Evolutionary conservation across 2,888 invertebrate species (phyloP).

Genomic region (Drosophila mayaguana): DNA sequence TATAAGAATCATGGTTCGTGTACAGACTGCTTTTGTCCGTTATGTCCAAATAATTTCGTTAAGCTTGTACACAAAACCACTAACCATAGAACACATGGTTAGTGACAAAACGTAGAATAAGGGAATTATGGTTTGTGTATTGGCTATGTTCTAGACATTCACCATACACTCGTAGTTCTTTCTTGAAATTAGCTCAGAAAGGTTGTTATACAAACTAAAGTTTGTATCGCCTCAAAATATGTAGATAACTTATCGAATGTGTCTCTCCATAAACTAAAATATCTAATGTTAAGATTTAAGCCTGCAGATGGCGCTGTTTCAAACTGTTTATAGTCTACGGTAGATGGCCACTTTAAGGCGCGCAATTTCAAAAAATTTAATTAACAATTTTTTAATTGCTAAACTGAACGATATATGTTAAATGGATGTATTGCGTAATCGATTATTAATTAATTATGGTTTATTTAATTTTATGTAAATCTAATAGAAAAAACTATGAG

Average conservation of each 20-base stretch:
- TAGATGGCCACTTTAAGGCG: not conserved
- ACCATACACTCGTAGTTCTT: no score
- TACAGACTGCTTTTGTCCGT: not conserved
- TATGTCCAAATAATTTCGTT: not conserved
- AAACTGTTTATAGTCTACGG: no score
- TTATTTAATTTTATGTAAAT: constrained; percentile 38
- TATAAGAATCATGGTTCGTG: not conserved
- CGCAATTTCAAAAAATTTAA: not conserved
- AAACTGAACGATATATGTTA: not conserved
- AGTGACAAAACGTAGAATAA: no score
- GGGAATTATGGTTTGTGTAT: not conserved
- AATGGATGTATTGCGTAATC: not conserved
- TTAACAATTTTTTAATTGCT: not conserved
- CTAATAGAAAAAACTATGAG: constrained; percentile 57
- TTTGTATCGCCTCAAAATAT: not conserved
- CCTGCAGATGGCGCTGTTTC: not conserved
- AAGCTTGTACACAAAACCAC: not conserved
- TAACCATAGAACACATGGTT: no score
- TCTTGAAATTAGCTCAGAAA: no score
- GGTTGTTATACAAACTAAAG: not conserved
- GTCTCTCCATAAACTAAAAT: not conserved
- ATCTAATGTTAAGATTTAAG: not conserved
- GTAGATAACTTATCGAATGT: not conserved
- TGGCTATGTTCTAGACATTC: not conserved
- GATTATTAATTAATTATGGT: constrained; percentile 7